Base-by-base conservation (phyloP, 2,888 invertebrate species). In the Oscheius myriophilus region DNA sequence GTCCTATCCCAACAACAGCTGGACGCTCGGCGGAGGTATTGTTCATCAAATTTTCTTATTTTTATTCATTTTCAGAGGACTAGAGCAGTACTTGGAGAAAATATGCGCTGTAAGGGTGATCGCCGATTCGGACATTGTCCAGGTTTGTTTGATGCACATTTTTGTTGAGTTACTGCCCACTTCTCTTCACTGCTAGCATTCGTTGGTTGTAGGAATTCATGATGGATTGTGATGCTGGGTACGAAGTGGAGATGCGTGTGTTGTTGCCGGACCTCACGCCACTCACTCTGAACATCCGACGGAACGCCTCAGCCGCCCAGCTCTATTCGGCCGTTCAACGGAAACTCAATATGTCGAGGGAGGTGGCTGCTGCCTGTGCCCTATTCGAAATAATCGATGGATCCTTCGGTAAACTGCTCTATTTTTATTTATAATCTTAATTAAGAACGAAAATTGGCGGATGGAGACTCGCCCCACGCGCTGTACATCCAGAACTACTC, bases 401-500 rank as follows among this genome's bases (percentile, higher is more conserved):
- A 87, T 94, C 94, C 89, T 96, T 96, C 88, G 95, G 94, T 94
- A 86, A 90, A 91, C 9, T 1, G 14, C 12, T 18, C 9, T 1
- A 26, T 21, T 4, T 21, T 23, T 25, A 12, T 4, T 26, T 9
- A 45, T 18, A n/a, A 12, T 18, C 26, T 25, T 16, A 23, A 26
- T 71, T n/a, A 89, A 94, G 96, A 96, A 87, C 91, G 97, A 66
- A 96, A 96, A 89, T 89, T 98, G 71, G 93, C 93, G 83, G 92
- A 93, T 0, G 92, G 92, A 87, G 98, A 98, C 89, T 93, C 94
- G 82, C 97, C 97, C 0, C 97, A 98, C 89, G 93, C 95, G 84
- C 90, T 98, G 76, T 98, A 98, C 89, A 95, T 98, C 82, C 96
- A 97, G 89, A 98, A 98, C 89, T 98, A 97, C 87, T 95, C 95